Percentiles rank a stretch among this genome's conserved stretches.
phyloP scores from a whole-genome alignment of 2,888 invertebrate genomes.

The Meta bourneti region DNA sequence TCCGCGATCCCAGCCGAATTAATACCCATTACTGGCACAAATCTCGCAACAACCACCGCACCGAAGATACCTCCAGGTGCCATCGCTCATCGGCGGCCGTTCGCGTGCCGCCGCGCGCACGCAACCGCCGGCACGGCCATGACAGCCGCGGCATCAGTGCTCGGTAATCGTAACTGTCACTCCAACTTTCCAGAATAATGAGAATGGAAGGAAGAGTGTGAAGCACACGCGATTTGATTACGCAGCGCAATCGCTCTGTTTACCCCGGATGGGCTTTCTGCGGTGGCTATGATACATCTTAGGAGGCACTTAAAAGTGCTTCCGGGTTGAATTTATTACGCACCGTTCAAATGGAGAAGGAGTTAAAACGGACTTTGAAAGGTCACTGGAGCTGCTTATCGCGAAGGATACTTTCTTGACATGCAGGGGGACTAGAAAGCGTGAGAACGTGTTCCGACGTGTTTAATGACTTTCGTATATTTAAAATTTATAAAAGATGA shows the following conservation, averaged over 20 bases:
- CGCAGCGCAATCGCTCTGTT: conserved; percentile 10
- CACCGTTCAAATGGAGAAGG: too few relatives aligned
- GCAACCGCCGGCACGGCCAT: conserved; percentile 27
- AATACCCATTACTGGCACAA: conserved; percentile 51
- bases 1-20: conserved; percentile 15
- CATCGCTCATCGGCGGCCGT: conserved; percentile 29
- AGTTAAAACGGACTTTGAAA: too few relatives aligned
- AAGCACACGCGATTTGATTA: conserved; percentile 51
- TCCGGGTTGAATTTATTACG: too few relatives aligned
- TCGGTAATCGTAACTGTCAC: conserved; percentile 49
- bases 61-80: conserved; percentile 8
- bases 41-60: conserved; percentile 40
- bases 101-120: conserved; percentile 28
- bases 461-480: too few relatives aligned
- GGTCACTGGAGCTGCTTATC: too few relatives aligned
- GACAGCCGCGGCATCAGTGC: conserved; percentile 27
- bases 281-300: background rate
- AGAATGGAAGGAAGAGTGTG: conserved; percentile 49
- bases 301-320: too few relatives aligned
- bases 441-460: too few relatives aligned
- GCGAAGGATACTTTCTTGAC: too few relatives aligned
- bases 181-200: conserved; percentile 48
- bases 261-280: background rate
- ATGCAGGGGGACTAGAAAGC: too few relatives aligned
- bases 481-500: too few relatives aligned